phyloP scores from a whole-genome alignment of 1,140 invertebrate genomes.

The Platyscapa corneri region DNA sequence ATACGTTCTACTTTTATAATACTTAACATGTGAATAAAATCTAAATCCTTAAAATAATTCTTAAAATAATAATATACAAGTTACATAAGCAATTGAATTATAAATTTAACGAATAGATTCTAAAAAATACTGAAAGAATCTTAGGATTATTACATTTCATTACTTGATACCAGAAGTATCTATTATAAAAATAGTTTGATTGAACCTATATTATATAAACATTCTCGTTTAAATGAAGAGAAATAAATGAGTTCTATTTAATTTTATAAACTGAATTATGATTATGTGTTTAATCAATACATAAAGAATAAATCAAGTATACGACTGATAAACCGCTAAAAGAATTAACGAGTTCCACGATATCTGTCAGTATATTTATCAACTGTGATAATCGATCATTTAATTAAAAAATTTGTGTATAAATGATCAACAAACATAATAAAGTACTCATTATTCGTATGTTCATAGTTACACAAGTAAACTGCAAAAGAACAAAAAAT shows the following conservation, averaged over 20 bases:
- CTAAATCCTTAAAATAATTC: neutral
- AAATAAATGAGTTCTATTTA: neutral
- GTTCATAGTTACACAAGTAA: neutral
- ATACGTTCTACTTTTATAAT: slow-evolving; percentile 21
- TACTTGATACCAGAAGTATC: neutral
- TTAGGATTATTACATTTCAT: neutral
- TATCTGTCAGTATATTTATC: neutral
- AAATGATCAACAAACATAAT: neutral
- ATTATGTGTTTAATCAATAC: neutral
- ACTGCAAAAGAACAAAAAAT: no score
- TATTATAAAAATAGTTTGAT: neutral
- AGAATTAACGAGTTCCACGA: neutral
- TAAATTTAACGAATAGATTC: neutral
- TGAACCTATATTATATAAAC: neutral
- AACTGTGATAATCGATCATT: slow-evolving; percentile 9
- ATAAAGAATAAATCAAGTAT: no score
- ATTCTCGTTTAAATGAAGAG: no score
- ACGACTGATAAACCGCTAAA: neutral
- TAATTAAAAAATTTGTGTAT: neutral
- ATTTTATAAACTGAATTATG: neutral
- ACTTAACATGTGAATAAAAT: slow-evolving; percentile 11
- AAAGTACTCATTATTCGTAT: neutral
- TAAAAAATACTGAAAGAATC: neutral
- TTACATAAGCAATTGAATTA: neutral
- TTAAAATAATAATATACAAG: slow-evolving; percentile 27